Conservation (phyloP, 2,888 invertebrate genomes). For the Oconnorella tubifera region DNA sequence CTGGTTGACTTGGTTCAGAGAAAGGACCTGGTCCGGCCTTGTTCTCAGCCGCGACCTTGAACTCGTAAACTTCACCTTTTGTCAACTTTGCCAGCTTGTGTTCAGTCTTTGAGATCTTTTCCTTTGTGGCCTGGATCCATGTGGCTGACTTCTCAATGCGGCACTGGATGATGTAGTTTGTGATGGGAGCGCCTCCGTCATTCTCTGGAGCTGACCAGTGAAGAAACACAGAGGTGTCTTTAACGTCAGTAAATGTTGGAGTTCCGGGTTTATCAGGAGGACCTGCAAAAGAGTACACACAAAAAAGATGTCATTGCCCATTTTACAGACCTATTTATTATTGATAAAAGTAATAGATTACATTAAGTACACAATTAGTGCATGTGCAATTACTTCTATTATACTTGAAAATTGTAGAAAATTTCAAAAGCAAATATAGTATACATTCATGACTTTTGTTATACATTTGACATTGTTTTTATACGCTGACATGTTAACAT, state of each 20-base stretch:
- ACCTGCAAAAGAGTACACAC: slow-evolving; percentile 59
- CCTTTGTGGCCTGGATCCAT: slow-evolving; percentile 24
- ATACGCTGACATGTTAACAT: too few species aligned
- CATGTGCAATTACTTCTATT: too few species aligned
- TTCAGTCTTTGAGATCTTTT: slow-evolving; percentile 30
- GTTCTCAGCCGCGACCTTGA: slow-evolving; percentile 80
- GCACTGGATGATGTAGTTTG: slow-evolving; percentile 50
- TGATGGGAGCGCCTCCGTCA: slow-evolving; percentile 53
- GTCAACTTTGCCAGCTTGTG: slow-evolving; percentile 28
- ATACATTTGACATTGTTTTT: too few species aligned
- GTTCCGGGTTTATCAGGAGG: slow-evolving; percentile 36
- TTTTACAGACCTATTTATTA: too few species aligned
- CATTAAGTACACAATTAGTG: too few species aligned
- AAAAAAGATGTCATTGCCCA: too few species aligned
- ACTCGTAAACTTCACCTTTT: slow-evolving; percentile 64
- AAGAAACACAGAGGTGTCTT: slow-evolving; percentile 78
- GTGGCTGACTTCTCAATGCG: slow-evolving; percentile 34
- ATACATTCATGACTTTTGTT: too few species aligned
- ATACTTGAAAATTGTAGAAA: too few species aligned
- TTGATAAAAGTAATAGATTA: too few species aligned
- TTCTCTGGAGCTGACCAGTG: slow-evolving; percentile 49
- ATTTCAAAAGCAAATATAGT: too few species aligned
- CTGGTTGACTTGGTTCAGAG: slow-evolving; percentile 37
- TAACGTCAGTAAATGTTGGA: slow-evolving; percentile 30
- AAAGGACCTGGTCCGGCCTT: slow-evolving; percentile 82